phyloP scores from a whole-genome alignment of 2,113 vertebrate species.

The Lasiurus borealis region DNA sequence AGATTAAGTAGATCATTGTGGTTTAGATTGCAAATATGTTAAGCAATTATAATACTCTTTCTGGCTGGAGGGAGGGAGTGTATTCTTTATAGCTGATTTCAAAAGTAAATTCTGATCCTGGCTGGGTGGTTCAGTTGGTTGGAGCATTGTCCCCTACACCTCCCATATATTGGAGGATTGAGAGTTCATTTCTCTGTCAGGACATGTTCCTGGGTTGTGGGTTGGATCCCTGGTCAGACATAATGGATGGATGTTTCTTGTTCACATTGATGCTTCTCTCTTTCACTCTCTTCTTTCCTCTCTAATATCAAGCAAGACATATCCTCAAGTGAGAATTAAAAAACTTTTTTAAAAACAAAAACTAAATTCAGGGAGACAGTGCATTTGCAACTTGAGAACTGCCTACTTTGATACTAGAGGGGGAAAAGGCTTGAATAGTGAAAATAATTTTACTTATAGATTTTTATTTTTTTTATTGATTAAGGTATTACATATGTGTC shows the following conservation, averaged over 20 bases:
- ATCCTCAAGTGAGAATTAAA: background rate
- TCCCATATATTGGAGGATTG: background rate
- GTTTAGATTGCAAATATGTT: background rate
- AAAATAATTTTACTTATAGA: background rate
- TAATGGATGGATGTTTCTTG: background rate
- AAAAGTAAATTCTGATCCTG: slow-evolving; percentile 23
- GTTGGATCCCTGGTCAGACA: too few relatives aligned
- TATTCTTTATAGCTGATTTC: background rate
- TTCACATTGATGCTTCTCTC: background rate
- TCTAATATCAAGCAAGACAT: background rate
- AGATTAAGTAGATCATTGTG: background rate
- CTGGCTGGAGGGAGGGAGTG: background rate
- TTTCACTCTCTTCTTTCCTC: background rate
- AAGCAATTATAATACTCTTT: background rate
- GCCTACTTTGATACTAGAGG: background rate
- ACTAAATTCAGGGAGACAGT: slow-evolving; percentile 19
- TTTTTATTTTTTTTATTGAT: background rate
- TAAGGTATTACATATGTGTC: too few relatives aligned
- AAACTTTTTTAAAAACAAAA: background rate
- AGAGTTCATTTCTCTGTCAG: background rate
- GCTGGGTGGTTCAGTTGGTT: background rate
- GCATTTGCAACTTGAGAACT: slow-evolving; percentile 1
- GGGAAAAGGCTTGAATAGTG: background rate
- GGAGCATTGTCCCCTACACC: background rate
- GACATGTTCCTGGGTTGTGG: background rate